Evolutionary conservation across 2,113 vertebrate genomes (phyloP).

Genomic region (Tragulus kanchil): DNA sequence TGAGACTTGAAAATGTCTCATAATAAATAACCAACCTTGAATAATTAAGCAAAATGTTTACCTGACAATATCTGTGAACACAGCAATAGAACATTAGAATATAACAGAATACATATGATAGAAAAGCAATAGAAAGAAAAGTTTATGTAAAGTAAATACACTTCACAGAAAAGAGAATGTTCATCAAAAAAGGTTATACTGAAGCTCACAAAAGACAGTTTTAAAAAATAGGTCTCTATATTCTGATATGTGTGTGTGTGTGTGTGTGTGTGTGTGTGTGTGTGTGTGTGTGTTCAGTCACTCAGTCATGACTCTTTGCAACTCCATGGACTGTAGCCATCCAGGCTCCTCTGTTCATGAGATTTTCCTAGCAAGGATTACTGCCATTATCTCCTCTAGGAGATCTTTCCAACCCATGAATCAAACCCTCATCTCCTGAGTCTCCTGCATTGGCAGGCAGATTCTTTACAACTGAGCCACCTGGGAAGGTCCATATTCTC

Average conservation of each 20-base stretch:
- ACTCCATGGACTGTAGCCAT: neutral
- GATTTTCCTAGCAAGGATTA: neutral
- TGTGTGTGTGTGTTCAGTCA: neutral
- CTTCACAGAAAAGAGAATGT: neutral
- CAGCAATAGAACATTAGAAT: neutral
- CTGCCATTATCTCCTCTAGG: neutral
- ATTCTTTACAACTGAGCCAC: neutral
- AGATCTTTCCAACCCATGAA: neutral
- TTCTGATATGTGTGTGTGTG: conserved; percentile 21
- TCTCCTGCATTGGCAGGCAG: neutral
- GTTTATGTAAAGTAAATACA: neutral
- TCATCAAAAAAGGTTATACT: neutral
- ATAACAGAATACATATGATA: neutral
- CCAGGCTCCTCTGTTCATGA: neutral
- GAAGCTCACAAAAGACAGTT: neutral
- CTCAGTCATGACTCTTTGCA: neutral
- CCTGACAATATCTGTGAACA: neutral
- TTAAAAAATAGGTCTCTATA: neutral
- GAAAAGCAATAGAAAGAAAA: neutral
- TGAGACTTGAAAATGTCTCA: neutral
- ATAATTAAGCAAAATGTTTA: neutral
- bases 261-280: neutral
- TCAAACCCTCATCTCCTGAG: neutral
- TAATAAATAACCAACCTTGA: neutral
- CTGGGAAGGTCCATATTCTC: neutral